Evolutionary conservation across 1,140 invertebrate genomes (phyloP).

Genomic region (Drosophila pseudoobscura): DNA sequence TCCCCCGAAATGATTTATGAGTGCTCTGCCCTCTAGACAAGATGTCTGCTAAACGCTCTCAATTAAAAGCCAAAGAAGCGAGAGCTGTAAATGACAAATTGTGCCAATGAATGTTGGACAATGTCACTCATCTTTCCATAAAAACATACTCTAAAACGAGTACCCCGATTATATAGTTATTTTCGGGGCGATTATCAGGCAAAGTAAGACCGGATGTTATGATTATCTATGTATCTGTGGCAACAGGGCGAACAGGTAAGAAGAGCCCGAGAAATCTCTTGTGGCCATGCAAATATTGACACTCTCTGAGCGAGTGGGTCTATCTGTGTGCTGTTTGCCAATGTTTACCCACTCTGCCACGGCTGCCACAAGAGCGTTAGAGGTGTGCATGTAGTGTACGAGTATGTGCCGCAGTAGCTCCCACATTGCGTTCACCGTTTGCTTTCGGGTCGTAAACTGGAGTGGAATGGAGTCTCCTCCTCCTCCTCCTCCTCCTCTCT

Average conservation of each 20-base stretch:
- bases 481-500: too few species aligned
- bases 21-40: conserved; percentile 34
- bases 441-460: conserved; percentile 65
- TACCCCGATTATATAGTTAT: not conserved
- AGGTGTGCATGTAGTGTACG: conserved; percentile 8
- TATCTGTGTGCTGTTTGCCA: conserved; percentile 16
- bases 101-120: conserved; percentile 50
- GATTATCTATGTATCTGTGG: conserved; percentile 34
- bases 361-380: conserved; percentile 44
- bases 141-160: not conserved
- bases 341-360: not conserved
- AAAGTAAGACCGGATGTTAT: conserved; percentile 34
- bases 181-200: conserved; percentile 27
- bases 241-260: conserved; percentile 26
- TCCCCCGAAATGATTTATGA: conserved; percentile 68
- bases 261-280: conserved; percentile 37
- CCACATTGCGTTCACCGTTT: conserved; percentile 59
- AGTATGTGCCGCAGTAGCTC: conserved; percentile 38
- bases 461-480: conserved; percentile 29
- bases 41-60: conserved; percentile 74
- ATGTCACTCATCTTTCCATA: conserved; percentile 16
- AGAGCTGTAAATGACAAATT: conserved; percentile 63
- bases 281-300: conserved; percentile 74
- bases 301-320: conserved; percentile 18
- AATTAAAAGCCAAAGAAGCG: conserved; percentile 66